phyloP scores from a whole-genome alignment of 2,888 invertebrate genomes.

The Harpalus rubripes region DNA sequence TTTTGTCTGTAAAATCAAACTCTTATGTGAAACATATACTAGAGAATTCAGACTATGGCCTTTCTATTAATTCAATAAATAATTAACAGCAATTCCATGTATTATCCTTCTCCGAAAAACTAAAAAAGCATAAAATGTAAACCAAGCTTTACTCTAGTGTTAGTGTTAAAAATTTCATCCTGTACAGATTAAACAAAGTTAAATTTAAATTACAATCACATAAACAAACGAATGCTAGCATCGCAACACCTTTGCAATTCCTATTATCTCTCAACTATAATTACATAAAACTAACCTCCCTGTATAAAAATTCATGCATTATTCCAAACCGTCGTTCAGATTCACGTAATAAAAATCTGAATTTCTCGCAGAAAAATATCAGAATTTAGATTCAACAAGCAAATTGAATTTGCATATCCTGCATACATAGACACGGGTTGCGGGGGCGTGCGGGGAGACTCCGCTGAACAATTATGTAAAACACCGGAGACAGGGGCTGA shows the following conservation, averaged over 20 bases:
- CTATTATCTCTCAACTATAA: background rate
- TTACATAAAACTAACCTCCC: slow-evolving; percentile 23
- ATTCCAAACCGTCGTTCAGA: slow-evolving; percentile 16
- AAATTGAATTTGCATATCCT: slow-evolving; percentile 60
- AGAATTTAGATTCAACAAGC: slow-evolving; percentile 59
- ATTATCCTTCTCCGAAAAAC: too few species aligned
- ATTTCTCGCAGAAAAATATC: slow-evolving; percentile 42
- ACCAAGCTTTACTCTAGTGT: too few species aligned
- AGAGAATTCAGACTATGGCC: too few species aligned
- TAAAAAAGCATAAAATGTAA: too few species aligned
- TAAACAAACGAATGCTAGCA: too few species aligned
- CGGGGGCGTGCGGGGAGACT: background rate
- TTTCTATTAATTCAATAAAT: too few species aligned
- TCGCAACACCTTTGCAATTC: background rate
- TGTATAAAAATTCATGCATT: slow-evolving; percentile 39
- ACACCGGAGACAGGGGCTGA: slow-evolving; percentile 21
- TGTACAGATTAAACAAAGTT: too few species aligned
- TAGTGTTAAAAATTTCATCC: too few species aligned
- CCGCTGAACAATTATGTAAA: slow-evolving; percentile 24
- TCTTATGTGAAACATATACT: too few species aligned
- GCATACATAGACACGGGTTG: slow-evolving; percentile 22
- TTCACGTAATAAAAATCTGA: slow-evolving; percentile 50
- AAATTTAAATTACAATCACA: too few species aligned
- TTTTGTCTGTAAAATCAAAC: too few species aligned
- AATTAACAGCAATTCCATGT: too few species aligned